Conservation (phyloP, 2,888 invertebrate species). For the Tipula lateralis region DNA sequence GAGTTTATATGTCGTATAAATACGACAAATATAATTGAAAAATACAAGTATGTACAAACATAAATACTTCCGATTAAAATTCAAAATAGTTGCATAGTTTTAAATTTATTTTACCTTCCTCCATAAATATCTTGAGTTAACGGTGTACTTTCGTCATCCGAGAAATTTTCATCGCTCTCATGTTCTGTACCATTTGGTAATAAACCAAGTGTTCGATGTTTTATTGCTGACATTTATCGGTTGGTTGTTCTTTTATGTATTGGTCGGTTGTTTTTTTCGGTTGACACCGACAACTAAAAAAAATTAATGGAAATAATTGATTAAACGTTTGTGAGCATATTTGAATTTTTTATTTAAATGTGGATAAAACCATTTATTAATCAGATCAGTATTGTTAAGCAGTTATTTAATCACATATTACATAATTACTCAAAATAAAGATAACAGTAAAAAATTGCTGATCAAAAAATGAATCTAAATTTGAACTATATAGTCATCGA, state of each 20-base stretch:
- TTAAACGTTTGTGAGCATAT: not conserved
- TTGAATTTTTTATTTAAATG: no score
- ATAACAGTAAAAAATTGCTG: no score
- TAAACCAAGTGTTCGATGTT: constrained; percentile 57
- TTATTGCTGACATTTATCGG: constrained; percentile 55
- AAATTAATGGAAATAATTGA: not conserved
- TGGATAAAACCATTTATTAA: no score
- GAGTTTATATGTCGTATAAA: not conserved
- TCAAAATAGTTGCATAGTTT: not conserved
- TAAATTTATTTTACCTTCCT: constrained; percentile 65
- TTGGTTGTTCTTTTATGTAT: not conserved
- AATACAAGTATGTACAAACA: not conserved
- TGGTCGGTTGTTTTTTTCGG: not conserved
- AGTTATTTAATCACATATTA: not conserved
- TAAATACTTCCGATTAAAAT: not conserved
- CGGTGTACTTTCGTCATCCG: constrained; percentile 84
- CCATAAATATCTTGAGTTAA: constrained; percentile 84
- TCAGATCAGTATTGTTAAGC: not conserved
- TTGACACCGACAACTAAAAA: not conserved
- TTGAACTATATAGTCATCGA: no score
- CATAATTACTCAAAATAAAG: not conserved
- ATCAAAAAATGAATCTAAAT: no score
- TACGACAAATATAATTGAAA: not conserved
- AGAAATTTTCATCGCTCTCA: constrained; percentile 69
- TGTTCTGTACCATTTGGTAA: constrained; percentile 48